A percentile compares a stretch with the other conserved stretches of the same genome.
These are phyloP conservation scores for Hirtodrosophila alboralis DNA, from an alignment of 2,888 invertebrate genomes.

Conservation along the genomic window DNA sequence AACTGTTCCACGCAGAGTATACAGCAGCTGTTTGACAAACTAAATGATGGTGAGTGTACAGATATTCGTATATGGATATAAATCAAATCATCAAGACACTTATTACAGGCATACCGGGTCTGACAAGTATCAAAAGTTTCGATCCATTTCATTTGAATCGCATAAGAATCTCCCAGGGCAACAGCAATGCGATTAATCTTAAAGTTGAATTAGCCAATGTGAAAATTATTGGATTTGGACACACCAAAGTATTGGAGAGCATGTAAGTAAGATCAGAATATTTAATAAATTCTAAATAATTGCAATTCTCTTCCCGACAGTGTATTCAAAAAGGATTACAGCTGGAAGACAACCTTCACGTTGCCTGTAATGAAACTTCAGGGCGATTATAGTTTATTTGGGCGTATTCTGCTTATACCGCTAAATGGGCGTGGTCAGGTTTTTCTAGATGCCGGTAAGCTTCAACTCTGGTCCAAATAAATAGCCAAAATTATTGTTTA, in stretches of 20 bases:
- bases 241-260: constrained; percentile 87
- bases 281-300: neutral
- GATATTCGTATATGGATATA: too few relatives aligned
- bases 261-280: constrained; percentile 83
- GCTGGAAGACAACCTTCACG: constrained; percentile 88
- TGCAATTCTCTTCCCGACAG: constrained; percentile 80
- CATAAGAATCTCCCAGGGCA: constrained; percentile 89
- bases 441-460: constrained; percentile 89
- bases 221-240: constrained; percentile 88
- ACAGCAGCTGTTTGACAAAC: constrained; percentile 87
- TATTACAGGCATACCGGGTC: constrained; percentile 81
- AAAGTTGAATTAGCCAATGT: constrained; percentile 90
- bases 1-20: constrained; percentile 89
- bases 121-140: constrained; percentile 86
- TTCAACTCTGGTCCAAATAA: too few relatives aligned
- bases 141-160: constrained; percentile 89
- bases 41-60: constrained; percentile 86
- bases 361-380: constrained; percentile 88
- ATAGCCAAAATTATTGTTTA: too few relatives aligned
- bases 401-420: constrained; percentile 89
- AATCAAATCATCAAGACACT: neutral
- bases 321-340: constrained; percentile 88
- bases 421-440: constrained; percentile 88
- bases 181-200: constrained; percentile 88
- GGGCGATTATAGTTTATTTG: constrained; percentile 88